Evolutionary conservation across 2,888 invertebrate species (phyloP).

Genomic region (Agonopterix subpropinquella): DNA sequence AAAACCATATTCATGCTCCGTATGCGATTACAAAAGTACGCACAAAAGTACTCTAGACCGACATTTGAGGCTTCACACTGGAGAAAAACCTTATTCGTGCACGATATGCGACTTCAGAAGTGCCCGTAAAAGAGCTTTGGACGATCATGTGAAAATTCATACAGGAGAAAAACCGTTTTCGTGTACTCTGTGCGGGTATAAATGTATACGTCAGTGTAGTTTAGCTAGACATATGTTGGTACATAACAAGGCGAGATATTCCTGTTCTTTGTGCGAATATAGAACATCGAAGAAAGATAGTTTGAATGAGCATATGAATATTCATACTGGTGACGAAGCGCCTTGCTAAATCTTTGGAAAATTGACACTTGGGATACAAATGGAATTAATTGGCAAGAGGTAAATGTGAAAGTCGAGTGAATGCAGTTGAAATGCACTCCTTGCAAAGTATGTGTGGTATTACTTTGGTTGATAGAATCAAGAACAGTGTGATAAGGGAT

Average conservation of each 20-base stretch:
- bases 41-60: background rate
- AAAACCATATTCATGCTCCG: too few relatives aligned
- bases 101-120: background rate
- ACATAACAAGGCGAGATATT: background rate
- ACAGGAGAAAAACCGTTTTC: background rate
- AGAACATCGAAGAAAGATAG: background rate
- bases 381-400: too few relatives aligned
- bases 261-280: background rate
- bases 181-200: background rate
- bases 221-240: background rate
- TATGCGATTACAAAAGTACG: too few relatives aligned
- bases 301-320: too few relatives aligned
- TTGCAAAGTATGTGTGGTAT: too few relatives aligned
- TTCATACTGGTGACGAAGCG: too few relatives aligned
- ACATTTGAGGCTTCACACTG: background rate
- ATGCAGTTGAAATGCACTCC: too few relatives aligned
- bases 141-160: background rate
- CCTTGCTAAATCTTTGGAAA: too few relatives aligned
- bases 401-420: too few relatives aligned
- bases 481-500: too few relatives aligned
- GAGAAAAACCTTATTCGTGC: background rate
- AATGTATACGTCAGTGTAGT: background rate
- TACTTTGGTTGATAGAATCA: too few relatives aligned
- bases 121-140: background rate
- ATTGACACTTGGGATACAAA: too few relatives aligned